Evolutionary conservation across 1,140 invertebrate species (phyloP), one percentile per base, ranked within the genome.

Genomic region (Marisa cornuarietis): DNA sequence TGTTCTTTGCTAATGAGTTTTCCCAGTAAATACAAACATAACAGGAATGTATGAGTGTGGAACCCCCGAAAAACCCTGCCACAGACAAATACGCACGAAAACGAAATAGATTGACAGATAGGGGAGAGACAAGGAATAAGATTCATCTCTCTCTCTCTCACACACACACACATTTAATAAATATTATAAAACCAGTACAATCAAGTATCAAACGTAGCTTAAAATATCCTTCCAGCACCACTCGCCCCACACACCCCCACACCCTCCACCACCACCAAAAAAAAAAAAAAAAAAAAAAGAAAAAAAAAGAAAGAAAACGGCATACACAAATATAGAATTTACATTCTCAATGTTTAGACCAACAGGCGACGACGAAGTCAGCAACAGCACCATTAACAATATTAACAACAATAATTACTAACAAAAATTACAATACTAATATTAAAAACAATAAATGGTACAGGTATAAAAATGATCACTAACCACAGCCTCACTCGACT

Each of bases 71-170:
- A 42, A 42, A 42, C 31, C 31, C 31, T 42, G 31, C 31, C 31
- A 42, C 31, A 42, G 0, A 42, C 31, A 42, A 42, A 6, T 42
- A 6, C 31, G 6, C 31, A 0, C 31, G 6, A 42, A 42, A 2
- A 42, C 31, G 6, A 69, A 69, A 31, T 4, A 5, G 68, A 26
- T 3, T n/a, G 42, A 20, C 6, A 69, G 24, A 69, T 26, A 24
- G 24, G 42, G 68, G 42, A n/a, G 24, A 1, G 42, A 24, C 14
- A n/a, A 24, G 14, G 11, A 24, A 26, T 58, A 22, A 72, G 65
- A 58, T 80, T 52, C 54, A 49, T 76, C 52, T 76, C 54, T 79
- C 72, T 80, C 72, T 80, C 79, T 80, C 72, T 80, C 79, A 65
- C 79, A 65, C 79, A n/a, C n/a, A 77, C 72, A 65, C 61, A 77